These are phyloP conservation scores for Andrena dorsata DNA, from an alignment of 2,888 invertebrate species.

Conservation along the genomic window DNA sequence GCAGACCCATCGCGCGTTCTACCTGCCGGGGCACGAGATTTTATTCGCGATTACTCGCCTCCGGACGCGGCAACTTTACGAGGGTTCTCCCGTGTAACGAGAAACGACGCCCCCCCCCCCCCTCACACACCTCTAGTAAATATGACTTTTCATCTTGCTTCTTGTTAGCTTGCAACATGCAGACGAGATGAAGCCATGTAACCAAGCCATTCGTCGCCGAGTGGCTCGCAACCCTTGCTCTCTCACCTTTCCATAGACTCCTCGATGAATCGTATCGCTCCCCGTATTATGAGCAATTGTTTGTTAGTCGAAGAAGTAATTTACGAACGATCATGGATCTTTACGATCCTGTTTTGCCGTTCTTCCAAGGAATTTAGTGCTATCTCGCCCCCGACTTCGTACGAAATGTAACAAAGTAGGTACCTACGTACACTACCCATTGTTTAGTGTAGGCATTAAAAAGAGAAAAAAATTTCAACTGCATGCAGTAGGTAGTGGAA, in stretches of 20 bases:
- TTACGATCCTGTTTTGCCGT: too few species aligned
- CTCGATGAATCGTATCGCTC: not conserved
- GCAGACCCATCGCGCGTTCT: not conserved
- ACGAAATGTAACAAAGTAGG: too few species aligned
- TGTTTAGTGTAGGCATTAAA: too few species aligned
- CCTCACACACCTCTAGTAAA: slow-evolving; percentile 28
- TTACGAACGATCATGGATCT: too few species aligned
- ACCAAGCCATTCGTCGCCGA: not conserved
- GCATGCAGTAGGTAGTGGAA: too few species aligned
- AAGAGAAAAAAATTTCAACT: too few species aligned
- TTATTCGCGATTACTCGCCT: slow-evolving; percentile 34
- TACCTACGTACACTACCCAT: too few species aligned
- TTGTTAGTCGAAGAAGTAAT: too few species aligned
- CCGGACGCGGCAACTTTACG: slow-evolving; percentile 22
- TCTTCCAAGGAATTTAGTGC: too few species aligned
- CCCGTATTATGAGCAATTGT: not conserved
- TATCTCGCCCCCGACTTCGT: too few species aligned
- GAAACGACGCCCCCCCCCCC: not conserved
- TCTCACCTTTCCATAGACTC: not conserved
- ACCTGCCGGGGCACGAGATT: slow-evolving; percentile 25
- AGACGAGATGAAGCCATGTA: slow-evolving; percentile 14
- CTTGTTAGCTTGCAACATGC: slow-evolving; percentile 37
- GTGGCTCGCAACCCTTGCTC: not conserved
- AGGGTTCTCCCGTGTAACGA: slow-evolving; percentile 11
- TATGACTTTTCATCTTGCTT: slow-evolving; percentile 20